These are phyloP conservation scores for Felis chaus DNA, from an alignment of 2,113 vertebrate genomes.

Conservation along the genomic window DNA sequence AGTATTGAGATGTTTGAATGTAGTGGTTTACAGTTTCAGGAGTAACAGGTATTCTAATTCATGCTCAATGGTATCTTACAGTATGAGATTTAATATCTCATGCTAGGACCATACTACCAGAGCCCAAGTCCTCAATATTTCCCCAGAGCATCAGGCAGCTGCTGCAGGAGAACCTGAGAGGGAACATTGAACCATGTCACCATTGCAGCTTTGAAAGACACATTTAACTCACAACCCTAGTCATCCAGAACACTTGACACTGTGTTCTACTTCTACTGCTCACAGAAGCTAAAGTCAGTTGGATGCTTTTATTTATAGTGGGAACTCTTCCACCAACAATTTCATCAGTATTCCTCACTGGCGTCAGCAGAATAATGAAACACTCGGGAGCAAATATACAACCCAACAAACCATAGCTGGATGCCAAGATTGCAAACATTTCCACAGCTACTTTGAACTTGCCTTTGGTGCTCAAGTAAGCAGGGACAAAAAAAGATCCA, in stretches of 20 bases:
- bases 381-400: slow-evolving; percentile 92
- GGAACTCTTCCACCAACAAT: slow-evolving; percentile 83
- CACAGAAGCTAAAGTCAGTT: slow-evolving; percentile 86
- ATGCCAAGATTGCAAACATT: slow-evolving; percentile 92
- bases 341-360: slow-evolving; percentile 88
- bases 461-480: slow-evolving; percentile 92
- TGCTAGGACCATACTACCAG: not conserved
- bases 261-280: slow-evolving; percentile 80
- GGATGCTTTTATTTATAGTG: slow-evolving; percentile 77
- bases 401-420: slow-evolving; percentile 90
- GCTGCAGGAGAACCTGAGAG: not conserved
- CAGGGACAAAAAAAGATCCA: slow-evolving; percentile 94
- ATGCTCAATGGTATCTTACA: not conserved
- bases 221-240: not conserved
- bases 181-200: not conserved
- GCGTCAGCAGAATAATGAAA: slow-evolving; percentile 90
- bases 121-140: not conserved
- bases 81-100: not conserved
- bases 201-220: not conserved
- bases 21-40: not conserved
- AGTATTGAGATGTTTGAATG: not conserved
- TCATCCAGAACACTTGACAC: slow-evolving; percentile 83
- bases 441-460: slow-evolving; percentile 94
- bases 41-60: not conserved
- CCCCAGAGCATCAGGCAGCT: not conserved